phyloP scores from a whole-genome alignment of 2,797 vertebrate species.

The Artibeus jamaicensis region DNA sequence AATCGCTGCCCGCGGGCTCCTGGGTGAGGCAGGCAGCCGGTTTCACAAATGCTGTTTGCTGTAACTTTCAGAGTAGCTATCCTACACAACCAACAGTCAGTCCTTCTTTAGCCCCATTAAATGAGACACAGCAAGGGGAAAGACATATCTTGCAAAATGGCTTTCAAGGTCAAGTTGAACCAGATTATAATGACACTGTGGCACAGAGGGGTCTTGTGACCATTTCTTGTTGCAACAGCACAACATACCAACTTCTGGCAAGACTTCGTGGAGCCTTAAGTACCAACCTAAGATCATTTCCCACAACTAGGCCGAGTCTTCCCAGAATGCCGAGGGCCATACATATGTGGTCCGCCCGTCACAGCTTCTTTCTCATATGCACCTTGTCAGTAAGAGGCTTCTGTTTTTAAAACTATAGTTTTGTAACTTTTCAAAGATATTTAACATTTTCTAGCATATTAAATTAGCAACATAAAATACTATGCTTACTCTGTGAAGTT shows the following conservation, averaged over 20 bases:
- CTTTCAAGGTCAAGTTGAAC: constrained; percentile 80
- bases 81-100: constrained; percentile 73
- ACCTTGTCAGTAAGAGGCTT: constrained; percentile 59
- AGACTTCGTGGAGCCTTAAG: constrained; percentile 40
- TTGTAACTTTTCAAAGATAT: constrained; percentile 48
- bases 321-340: constrained; percentile 57
- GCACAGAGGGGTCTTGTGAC: constrained; percentile 76
- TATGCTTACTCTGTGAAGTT: constrained; percentile 67
- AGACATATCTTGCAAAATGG: constrained; percentile 69
- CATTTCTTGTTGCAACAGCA: constrained; percentile 73
- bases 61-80: constrained; percentile 73
- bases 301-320: constrained; percentile 1
- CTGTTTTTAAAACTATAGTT: constrained; percentile 60
- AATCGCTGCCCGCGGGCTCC: not conserved
- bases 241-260: constrained; percentile 38
- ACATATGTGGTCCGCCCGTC: not conserved
- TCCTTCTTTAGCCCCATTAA: constrained; percentile 75
- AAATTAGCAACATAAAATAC: constrained; percentile 73
- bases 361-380: constrained; percentile 49
- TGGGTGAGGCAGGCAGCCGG: not conserved
- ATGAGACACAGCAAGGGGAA: constrained; percentile 75
- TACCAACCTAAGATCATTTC: constrained; percentile 45
- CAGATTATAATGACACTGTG: constrained; percentile 71
- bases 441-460: constrained; percentile 65
- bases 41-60: constrained; percentile 74